Conservation (phyloP, 1,140 invertebrate species). For the Lucilia cuprina region DNA sequence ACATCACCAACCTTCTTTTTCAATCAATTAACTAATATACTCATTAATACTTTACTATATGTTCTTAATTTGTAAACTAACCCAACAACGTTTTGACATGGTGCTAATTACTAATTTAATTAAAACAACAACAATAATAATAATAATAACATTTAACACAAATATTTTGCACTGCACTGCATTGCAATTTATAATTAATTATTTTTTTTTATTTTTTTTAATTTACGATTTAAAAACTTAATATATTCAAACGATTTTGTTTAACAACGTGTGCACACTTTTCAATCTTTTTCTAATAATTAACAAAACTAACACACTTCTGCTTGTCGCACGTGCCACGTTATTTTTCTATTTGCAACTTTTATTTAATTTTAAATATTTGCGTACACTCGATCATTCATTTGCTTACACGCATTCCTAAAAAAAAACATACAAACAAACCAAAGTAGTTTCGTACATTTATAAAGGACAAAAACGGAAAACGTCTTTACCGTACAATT, state of each 20-base stretch:
- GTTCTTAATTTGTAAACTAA: neutral
- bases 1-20: neutral
- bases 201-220: neutral
- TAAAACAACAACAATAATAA: neutral
- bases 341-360: neutral
- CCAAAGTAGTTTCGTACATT: constrained; percentile 24
- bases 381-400: neutral
- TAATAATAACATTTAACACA: neutral
- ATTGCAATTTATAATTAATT: too few relatives aligned
- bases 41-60: neutral
- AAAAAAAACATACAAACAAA: neutral
- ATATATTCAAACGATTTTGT: neutral
- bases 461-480: constrained; percentile 31
- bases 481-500: constrained; percentile 28
- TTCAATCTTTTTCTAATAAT: too few relatives aligned
- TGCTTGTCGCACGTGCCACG: neutral
- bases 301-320: neutral
- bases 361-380: neutral
- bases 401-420: neutral
- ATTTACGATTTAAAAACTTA: neutral
- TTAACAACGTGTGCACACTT: neutral
- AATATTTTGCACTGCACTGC: neutral
- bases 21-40: neutral
- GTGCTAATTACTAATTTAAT: neutral
- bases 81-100: neutral